Evolutionary conservation across 2,797 vertebrate species (phyloP), one percentile per base, ranked within the genome.

Genomic region (Artibeus jamaicensis): DNA sequence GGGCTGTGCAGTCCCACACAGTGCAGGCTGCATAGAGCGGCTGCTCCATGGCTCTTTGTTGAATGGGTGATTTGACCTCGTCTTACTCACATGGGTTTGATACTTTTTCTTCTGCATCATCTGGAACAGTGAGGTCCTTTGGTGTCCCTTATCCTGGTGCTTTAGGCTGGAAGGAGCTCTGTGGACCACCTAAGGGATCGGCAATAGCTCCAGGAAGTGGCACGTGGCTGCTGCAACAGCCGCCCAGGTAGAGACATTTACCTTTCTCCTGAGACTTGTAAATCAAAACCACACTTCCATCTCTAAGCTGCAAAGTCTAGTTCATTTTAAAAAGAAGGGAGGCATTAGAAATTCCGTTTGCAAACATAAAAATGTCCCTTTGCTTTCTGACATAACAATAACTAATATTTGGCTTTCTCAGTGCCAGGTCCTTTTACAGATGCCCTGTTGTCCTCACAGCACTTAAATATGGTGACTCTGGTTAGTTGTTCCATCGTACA

Each of bases 281-380:
- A 67, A 44, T 92, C 73, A 92, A 95, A 96, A 70, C 21, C 46
- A 53, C 68, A 78, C 44, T 79, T 91, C 50, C 18, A 59, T 46
- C 32, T 65, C 22, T 32, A 14, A n/a, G 34, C 34, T 79, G 55
- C 76, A 65, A 92, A 70, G 73, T 57, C 34, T 53, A 81, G 34
- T 24, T 68, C 82, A 39, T 93, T 89, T 73, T 46, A 71, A 88
- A 96, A 53, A 94, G 83, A 90, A 87, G 34, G 39, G 55, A 81
- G 44, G 67, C 83, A 32, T 67, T 76, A 78, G 71, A 78, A 78
- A 90, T 53, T 71, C 57, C 39, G 59, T 95, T 87, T n/a, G 39
- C 14, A 87, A 95, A 83, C 19, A 37, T 65, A 89, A 89, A 76
- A 79, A 76, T n/a, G 70, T 62, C 22, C 22, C 6, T 53, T 48